Evolutionary conservation across 2,888 invertebrate genomes (phyloP).

Genomic region (Caenorhabditis japonica): DNA sequence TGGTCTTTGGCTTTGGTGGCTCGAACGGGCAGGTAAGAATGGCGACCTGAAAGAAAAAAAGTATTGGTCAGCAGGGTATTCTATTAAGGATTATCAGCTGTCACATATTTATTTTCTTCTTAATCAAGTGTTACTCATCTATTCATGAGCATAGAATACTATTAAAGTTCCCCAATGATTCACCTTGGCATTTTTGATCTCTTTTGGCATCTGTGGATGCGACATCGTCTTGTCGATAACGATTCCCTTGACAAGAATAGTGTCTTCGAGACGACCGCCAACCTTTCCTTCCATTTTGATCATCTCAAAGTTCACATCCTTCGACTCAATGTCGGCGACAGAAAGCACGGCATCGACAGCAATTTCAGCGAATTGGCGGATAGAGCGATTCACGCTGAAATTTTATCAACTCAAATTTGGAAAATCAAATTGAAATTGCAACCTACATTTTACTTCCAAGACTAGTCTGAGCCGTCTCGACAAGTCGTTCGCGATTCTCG

Average conservation of each 20-base stretch:
- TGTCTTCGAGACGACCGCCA: slow-evolving; percentile 96
- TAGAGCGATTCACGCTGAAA: slow-evolving; percentile 90
- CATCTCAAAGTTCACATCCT: slow-evolving; percentile 98
- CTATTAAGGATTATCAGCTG: background rate
- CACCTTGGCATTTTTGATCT: slow-evolving; percentile 68
- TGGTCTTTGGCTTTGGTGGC: slow-evolving; percentile 99
- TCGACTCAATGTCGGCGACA: slow-evolving; percentile 92
- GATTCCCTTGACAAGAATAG: slow-evolving; percentile 94
- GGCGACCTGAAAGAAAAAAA: slow-evolving; percentile 82
- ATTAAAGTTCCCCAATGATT: too few species aligned
- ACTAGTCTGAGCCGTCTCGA: slow-evolving; percentile 97
- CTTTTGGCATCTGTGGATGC: slow-evolving; percentile 97
- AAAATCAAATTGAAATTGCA: background rate
- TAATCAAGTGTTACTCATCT: too few species aligned
- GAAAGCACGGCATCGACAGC: slow-evolving; percentile 96
- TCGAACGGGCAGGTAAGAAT: slow-evolving; percentile 99
- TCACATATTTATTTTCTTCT: too few species aligned
- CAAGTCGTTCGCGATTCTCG: slow-evolving; percentile 87
- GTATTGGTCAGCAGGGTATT: background rate
- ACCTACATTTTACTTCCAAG: slow-evolving; percentile 93
- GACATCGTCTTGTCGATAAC: slow-evolving; percentile 91
- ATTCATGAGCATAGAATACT: too few species aligned
- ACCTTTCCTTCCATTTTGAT: slow-evolving; percentile 96
- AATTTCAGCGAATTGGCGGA: slow-evolving; percentile 97
- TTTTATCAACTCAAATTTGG: background rate